phyloP scores from a whole-genome alignment of 2,888 invertebrate genomes.

The Eumacrocentrus americanus region DNA sequence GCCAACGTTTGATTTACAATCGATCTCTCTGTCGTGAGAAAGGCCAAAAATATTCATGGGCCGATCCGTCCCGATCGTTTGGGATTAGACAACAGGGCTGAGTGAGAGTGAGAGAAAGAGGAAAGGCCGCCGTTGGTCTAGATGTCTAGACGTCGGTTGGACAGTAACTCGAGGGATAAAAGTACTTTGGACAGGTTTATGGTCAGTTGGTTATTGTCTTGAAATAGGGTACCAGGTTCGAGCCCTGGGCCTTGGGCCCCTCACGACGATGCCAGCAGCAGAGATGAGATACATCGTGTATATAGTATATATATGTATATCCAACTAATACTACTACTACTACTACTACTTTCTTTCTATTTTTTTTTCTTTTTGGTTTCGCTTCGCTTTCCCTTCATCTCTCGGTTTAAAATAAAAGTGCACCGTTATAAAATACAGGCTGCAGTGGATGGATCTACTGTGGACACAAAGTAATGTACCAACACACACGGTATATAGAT shows the following conservation, averaged over 20 bases:
- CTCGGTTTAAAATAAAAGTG: not conserved
- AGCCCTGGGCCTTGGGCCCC: conserved; percentile 19
- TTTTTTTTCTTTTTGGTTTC: not conserved
- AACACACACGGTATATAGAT: conserved; percentile 24
- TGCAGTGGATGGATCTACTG: conserved; percentile 11
- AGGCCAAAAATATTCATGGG: conserved; percentile 9
- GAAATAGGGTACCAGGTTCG: conserved; percentile 39
- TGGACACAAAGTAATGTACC: conserved; percentile 31
- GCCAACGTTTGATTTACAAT: conserved; percentile 6
- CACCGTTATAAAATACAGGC: conserved; percentile 9
- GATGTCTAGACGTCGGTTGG: conserved; percentile 12
- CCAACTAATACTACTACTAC: too few species aligned
- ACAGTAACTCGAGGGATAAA: conserved; percentile 31
- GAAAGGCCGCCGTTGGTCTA: not conserved
- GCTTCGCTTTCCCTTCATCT: not conserved
- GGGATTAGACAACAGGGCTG: conserved; percentile 5
- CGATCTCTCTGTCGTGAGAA: not conserved
- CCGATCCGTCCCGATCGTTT: not conserved
- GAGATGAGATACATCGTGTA: conserved; percentile 16
- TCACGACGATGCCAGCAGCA: conserved; percentile 17
- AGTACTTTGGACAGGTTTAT: conserved; percentile 46
- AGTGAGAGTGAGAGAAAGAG: not conserved
- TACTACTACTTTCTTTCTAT: not conserved
- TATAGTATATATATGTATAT: not conserved
- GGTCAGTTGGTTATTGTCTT: conserved; percentile 47